A percentile compares a stretch with the other conserved stretches of the same genome.
Evolutionary conservation across 37 sponge, comb jelly and placozoan genomes (phyloP).

Genomic region (Cladorhizidae sp.): DNA sequence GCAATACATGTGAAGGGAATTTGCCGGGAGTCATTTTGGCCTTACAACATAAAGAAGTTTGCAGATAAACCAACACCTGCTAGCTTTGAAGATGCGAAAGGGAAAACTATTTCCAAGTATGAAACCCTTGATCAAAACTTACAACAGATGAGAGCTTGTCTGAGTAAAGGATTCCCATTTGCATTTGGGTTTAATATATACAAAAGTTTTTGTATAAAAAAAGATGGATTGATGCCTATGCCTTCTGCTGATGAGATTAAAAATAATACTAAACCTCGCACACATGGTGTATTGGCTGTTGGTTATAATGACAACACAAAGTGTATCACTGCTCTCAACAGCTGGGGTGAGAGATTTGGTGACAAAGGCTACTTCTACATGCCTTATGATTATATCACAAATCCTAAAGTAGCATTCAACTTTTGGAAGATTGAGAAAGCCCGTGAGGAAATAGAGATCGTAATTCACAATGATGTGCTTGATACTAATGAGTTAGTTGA

Average conservation of each 20-base stretch:
- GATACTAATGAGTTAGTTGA: no score
- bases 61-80: background rate
- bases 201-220: background rate
- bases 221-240: background rate
- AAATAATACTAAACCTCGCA: no score
- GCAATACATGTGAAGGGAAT: background rate
- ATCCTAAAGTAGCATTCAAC: no score
- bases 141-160: constrained; percentile 12
- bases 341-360: no score
- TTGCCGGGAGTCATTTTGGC: constrained; percentile 10
- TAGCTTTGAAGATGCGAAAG: constrained; percentile 1
- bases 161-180: background rate
- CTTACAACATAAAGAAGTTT: background rate
- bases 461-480: no score
- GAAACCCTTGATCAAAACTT: background rate
- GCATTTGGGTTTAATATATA: constrained; percentile 4
- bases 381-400: no score
- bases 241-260: background rate
- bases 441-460: no score
- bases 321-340: no score
- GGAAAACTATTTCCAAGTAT: constrained; percentile 14
- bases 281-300: no score
- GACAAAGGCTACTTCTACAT: no score
- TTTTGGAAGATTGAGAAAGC: no score
- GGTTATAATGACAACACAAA: no score